phyloP scores from a whole-genome alignment of 2,797 vertebrate species.

The Diceros bicornis region DNA sequence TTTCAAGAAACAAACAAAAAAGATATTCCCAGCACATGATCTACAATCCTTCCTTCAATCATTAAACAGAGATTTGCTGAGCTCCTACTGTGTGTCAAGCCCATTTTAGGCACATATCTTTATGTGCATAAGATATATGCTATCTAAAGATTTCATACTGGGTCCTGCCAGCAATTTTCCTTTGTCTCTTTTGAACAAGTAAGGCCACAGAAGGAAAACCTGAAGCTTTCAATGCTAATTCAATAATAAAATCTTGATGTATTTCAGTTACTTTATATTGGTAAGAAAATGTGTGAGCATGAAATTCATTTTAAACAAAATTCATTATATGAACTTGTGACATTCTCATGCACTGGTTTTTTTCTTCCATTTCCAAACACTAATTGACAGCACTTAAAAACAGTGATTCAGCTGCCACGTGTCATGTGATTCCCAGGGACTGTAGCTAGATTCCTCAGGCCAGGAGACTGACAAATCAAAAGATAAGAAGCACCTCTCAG shows the following conservation, averaged over 20 bases:
- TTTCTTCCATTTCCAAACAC: conserved; percentile 62
- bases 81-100: background rate
- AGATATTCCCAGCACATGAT: background rate
- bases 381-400: conserved; percentile 62
- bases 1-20: background rate
- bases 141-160: background rate
- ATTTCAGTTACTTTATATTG: conserved; percentile 52
- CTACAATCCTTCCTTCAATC: background rate
- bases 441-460: conserved; percentile 62
- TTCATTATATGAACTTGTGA: conserved; percentile 70
- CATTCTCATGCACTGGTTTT: background rate
- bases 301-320: conserved; percentile 78
- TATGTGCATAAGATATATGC: background rate
- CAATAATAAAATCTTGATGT: conserved; percentile 51
- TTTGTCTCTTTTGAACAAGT: conserved; percentile 20
- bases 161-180: background rate
- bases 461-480: conserved; percentile 70
- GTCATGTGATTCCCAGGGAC: background rate
- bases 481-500: conserved; percentile 79
- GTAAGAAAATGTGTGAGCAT: conserved; percentile 54
- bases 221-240: conserved; percentile 50
- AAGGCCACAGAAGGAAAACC: background rate
- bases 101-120: background rate
- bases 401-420: background rate
- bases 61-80: background rate